Evolutionary conservation across 53 echinoderm and acorn worm genomes (phyloP).

Genomic region (Actinopyga echinites): DNA sequence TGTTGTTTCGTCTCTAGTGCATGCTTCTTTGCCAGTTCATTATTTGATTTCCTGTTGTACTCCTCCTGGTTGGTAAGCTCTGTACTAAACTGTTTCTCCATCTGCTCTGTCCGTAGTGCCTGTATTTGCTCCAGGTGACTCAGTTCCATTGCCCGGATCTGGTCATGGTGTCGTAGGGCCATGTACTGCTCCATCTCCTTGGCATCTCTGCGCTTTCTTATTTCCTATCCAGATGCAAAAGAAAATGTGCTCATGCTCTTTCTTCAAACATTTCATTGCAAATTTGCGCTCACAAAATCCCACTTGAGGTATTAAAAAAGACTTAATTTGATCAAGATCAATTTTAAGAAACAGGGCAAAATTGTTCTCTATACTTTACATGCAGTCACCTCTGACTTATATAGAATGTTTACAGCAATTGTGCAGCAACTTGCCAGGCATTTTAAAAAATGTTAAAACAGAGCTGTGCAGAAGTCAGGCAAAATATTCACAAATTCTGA

Average conservation of each 20-base stretch:
- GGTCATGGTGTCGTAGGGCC: conserved; percentile 91
- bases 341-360: neutral
- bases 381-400: too few relatives aligned
- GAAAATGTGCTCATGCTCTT: neutral
- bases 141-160: conserved; percentile 81
- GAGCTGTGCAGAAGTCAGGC: too few relatives aligned
- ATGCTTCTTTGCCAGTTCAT: conserved; percentile 87
- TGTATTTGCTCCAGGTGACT: conserved; percentile 85
- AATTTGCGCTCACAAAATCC: neutral
- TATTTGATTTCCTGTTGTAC: conserved; percentile 87
- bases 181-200: conserved; percentile 97
- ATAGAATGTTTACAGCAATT: too few relatives aligned
- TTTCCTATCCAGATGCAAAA: conserved; percentile 55
- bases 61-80: conserved; percentile 97
- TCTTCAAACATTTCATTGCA: neutral
- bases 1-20: conserved; percentile 92
- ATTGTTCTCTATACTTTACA: neutral
- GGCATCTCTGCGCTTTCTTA: conserved; percentile 78
- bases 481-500: too few relatives aligned
- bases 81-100: conserved; percentile 93
- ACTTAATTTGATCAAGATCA: neutral
- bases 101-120: conserved; percentile 81
- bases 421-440: too few relatives aligned
- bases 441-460: too few relatives aligned
- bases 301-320: neutral